Conservation (phyloP, 2,797 vertebrate species). For the Heteromormyrus szaboi region DNA sequence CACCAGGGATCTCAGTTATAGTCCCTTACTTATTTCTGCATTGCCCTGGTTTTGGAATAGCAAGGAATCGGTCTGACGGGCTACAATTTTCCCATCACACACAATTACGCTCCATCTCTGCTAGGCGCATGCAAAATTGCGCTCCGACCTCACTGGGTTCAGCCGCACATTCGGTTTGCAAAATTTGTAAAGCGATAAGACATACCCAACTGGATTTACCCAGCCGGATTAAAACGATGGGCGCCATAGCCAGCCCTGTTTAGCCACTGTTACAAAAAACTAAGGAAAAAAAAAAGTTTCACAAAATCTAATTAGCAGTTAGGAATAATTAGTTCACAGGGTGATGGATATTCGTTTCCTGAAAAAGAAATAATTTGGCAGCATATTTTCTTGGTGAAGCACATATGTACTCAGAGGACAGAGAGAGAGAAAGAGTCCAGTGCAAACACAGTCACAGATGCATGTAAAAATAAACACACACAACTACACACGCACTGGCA, state of each 20-base stretch:
- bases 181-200: background rate
- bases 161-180: background rate
- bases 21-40: background rate
- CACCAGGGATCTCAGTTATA: background rate
- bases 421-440: background rate
- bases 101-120: constrained; percentile 35
- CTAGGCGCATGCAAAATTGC: constrained; percentile 34
- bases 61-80: constrained; percentile 23
- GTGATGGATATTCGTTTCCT: background rate
- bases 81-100: constrained; percentile 36
- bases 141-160: background rate
- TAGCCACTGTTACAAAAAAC: background rate
- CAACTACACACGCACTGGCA: background rate
- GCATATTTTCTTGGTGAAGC: background rate
- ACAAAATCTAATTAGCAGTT: constrained; percentile 16
- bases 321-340: background rate
- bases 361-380: background rate
- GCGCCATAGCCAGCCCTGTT: background rate
- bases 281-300: constrained; percentile 4
- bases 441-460: background rate
- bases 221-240: background rate
- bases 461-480: background rate
- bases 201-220: background rate
- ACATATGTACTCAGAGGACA: background rate
- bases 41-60: constrained; percentile 8